phyloP scores from a whole-genome alignment of 1,140 invertebrate genomes.

The Aricia agestis region DNA sequence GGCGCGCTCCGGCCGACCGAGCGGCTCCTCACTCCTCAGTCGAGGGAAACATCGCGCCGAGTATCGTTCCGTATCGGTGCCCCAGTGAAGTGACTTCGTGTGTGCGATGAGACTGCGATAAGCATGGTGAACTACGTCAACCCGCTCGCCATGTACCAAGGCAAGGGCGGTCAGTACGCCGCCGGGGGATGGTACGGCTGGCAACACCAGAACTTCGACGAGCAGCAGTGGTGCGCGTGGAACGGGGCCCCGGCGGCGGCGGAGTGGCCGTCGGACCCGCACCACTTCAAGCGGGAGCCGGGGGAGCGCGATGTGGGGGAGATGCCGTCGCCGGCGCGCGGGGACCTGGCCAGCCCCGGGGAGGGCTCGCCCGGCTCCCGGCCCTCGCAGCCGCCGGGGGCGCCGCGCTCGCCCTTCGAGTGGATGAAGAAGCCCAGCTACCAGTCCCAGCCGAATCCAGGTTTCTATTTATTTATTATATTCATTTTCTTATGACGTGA shows the following conservation, averaged over 20 bases:
- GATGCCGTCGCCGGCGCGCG: conserved; percentile 80
- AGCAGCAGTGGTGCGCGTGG: conserved; percentile 74
- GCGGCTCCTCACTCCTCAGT: conserved; percentile 41
- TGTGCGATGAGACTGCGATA: conserved; percentile 68
- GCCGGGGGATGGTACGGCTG: conserved; percentile 69
- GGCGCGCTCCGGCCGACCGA: conserved; percentile 26
- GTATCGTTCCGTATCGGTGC: conserved; percentile 33
- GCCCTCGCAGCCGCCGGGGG: conserved; percentile 77
- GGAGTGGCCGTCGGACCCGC: conserved; percentile 69
- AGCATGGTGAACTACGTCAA: conserved; percentile 79
- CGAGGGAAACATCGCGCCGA: conserved; percentile 42
- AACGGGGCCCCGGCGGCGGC: conserved; percentile 70
- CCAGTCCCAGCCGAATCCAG: conserved; percentile 87
- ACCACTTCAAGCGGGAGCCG: conserved; percentile 65
- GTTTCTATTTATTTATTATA: conserved; percentile 76
- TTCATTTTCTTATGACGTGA: neutral
- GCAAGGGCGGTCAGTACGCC: conserved; percentile 74
- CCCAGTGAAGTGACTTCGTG: conserved; percentile 59
- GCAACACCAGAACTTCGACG: conserved; percentile 77
- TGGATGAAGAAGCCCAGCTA: conserved; percentile 94
- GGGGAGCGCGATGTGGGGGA: conserved; percentile 68
- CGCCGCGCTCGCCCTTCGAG: conserved; percentile 86
- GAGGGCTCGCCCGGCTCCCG: conserved; percentile 69
- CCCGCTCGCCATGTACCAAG: conserved; percentile 77
- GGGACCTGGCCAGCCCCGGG: conserved; percentile 82